Conservation (phyloP, 2,888 invertebrate genomes). For the Plebejus argus region DNA sequence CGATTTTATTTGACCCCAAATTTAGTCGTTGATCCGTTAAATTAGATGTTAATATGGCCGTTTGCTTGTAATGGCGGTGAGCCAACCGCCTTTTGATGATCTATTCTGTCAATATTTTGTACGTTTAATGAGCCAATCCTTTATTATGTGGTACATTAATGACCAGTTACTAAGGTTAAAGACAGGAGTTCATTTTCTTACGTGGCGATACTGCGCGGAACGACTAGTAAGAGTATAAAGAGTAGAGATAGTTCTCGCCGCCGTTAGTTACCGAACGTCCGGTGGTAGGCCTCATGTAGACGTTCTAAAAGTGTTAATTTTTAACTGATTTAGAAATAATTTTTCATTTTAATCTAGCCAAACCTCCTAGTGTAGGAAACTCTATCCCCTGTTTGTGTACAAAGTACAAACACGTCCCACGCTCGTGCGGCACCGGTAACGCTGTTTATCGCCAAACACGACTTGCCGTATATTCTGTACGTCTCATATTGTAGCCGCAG, state of each 20-base stretch:
- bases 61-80: constrained; percentile 38
- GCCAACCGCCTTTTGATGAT: constrained; percentile 36
- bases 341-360: background rate
- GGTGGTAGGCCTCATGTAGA: too few relatives aligned
- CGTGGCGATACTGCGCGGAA: too few relatives aligned
- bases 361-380: background rate
- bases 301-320: too few relatives aligned
- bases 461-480: background rate
- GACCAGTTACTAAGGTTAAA: too few relatives aligned
- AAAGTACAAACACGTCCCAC: background rate
- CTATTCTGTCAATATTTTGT: background rate
- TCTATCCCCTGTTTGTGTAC: constrained; percentile 3
- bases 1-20: constrained; percentile 29
- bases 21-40: constrained; percentile 41
- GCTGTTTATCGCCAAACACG: constrained; percentile 21
- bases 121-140: background rate
- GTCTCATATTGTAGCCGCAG: background rate
- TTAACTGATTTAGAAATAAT: too few relatives aligned
- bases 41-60: constrained; percentile 53
- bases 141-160: background rate
- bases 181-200: too few relatives aligned
- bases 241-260: too few relatives aligned
- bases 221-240: too few relatives aligned
- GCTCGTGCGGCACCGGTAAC: constrained; percentile 17
- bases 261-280: too few relatives aligned